Evolutionary conservation across 1,140 invertebrate species (phyloP).

Genomic region (Cephus cinctus): DNA sequence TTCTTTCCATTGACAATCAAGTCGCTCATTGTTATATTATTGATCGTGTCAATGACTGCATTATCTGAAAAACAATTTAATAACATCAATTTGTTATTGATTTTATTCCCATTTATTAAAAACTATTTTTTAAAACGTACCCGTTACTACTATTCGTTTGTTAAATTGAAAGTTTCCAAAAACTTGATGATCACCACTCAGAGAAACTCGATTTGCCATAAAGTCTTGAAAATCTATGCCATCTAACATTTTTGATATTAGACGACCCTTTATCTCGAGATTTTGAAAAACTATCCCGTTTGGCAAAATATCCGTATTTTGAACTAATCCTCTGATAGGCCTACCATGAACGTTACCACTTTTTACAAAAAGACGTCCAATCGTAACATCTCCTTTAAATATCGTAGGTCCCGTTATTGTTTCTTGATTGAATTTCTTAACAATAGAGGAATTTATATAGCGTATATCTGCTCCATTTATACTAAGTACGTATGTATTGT

Average conservation of each 20-base stretch:
- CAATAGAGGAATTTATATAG: slow-evolving; percentile 28
- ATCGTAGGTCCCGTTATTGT: slow-evolving; percentile 20
- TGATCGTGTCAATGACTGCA: slow-evolving; percentile 8
- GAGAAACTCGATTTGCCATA: slow-evolving; percentile 27
- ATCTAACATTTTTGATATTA: slow-evolving; percentile 28
- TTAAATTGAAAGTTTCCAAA: slow-evolving; percentile 30
- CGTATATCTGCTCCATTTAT: slow-evolving; percentile 30
- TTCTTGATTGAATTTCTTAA: slow-evolving; percentile 24
- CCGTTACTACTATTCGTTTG: slow-evolving; percentile 22
- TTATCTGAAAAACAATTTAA: slow-evolving; percentile 15
- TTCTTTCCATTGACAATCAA: slow-evolving; percentile 24
- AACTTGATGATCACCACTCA: slow-evolving; percentile 29
- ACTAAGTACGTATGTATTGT: slow-evolving; percentile 17
- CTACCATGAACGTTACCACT: slow-evolving; percentile 22
- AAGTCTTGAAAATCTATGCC: slow-evolving; percentile 33
- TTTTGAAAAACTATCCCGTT: slow-evolving; percentile 26
- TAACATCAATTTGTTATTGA: neutral
- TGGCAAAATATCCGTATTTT: slow-evolving; percentile 23
- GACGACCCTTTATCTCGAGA: slow-evolving; percentile 21
- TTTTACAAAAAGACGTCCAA: slow-evolving; percentile 24
- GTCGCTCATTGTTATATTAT: slow-evolving; percentile 29
- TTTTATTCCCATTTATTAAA: slow-evolving; percentile 9
- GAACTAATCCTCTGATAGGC: slow-evolving; percentile 10
- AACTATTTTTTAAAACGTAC: slow-evolving; percentile 14
- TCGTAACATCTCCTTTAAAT: slow-evolving; percentile 20